Percentiles rank a stretch among this genome's conserved stretches.
Evolutionary conservation across 1,140 invertebrate species (phyloP).

Genomic region (Aphaenogaster floridana): DNA sequence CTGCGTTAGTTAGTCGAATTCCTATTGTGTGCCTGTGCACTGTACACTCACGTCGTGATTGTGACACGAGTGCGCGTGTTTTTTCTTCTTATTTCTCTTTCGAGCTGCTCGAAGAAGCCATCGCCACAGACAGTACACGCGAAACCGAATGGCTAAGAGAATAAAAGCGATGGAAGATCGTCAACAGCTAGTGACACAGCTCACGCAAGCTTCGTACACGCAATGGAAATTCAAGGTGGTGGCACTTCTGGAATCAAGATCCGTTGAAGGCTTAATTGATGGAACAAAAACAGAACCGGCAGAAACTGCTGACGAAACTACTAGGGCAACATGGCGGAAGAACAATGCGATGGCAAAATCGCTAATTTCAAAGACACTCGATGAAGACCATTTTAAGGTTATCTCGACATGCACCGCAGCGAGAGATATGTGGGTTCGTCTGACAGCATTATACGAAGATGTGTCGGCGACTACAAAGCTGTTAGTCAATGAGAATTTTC

Average conservation of each 20-base stretch:
- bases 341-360: constrained; percentile 13
- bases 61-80: too few relatives aligned
- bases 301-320: not conserved
- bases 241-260: constrained; percentile 4
- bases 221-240: constrained; percentile 12
- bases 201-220: not conserved
- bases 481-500: constrained; percentile 12
- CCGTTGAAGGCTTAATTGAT: constrained; percentile 6
- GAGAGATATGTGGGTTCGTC: constrained; percentile 2
- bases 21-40: too few relatives aligned
- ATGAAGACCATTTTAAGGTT: constrained; percentile 26
- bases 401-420: not conserved
- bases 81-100: too few relatives aligned
- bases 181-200: constrained; percentile 17
- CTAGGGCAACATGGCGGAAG: constrained; percentile 6
- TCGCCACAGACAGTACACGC: too few relatives aligned
- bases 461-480: constrained; percentile 22
- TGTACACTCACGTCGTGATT: too few relatives aligned
- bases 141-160: not conserved
- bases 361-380: constrained; percentile 8
- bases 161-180: constrained; percentile 1
- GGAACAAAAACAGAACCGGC: not conserved
- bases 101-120: too few relatives aligned
- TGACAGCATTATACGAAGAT: constrained; percentile 4
- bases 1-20: too few relatives aligned